Conservation (phyloP, 2,888 invertebrate species). For the Pseudeuparius sepicola region DNA sequence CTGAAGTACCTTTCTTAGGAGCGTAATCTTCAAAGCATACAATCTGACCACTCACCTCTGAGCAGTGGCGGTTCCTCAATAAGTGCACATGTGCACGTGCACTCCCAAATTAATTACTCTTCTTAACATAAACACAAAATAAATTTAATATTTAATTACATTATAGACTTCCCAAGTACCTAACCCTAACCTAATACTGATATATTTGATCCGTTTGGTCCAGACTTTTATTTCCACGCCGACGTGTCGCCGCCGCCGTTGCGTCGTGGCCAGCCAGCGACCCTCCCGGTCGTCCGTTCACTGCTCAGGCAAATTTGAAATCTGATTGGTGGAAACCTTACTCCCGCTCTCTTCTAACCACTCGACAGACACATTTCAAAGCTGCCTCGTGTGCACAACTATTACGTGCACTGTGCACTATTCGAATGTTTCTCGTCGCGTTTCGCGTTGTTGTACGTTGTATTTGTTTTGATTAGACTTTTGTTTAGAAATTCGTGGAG, state of each 20-base stretch:
- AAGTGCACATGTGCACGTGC: conserved; percentile 3
- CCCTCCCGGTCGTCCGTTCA: background rate
- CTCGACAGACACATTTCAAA: conserved; percentile 2
- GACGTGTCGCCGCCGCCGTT: conserved; percentile 1
- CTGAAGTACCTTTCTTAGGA: too few relatives aligned
- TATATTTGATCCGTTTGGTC: conserved; percentile 1
- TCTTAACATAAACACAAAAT: conserved; percentile 3
- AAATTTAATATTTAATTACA: conserved; percentile 1
- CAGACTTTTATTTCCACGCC: conserved; percentile 1
- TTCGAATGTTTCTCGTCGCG: too few relatives aligned
- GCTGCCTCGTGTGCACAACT: conserved; percentile 3
- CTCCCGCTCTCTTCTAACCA: conserved; percentile 1
- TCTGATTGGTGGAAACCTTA: conserved; percentile 2
- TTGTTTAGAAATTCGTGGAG: too few relatives aligned
- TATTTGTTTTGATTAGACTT: conserved; percentile 2
- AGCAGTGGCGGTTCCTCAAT: conserved; percentile 3
- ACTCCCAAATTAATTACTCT: conserved; percentile 3
- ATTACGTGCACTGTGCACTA: background rate
- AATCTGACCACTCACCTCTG: too few relatives aligned
- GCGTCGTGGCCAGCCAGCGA: too few relatives aligned
- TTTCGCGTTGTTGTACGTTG: conserved; percentile 2
- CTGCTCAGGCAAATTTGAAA: conserved; percentile 2
- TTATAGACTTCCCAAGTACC: conserved; percentile 3
- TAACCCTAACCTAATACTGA: conserved; percentile 3
- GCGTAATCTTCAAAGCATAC: too few relatives aligned